Base-by-base conservation (phyloP, 2,888 invertebrate species). In the Minunthozetes semirufus region DNA sequence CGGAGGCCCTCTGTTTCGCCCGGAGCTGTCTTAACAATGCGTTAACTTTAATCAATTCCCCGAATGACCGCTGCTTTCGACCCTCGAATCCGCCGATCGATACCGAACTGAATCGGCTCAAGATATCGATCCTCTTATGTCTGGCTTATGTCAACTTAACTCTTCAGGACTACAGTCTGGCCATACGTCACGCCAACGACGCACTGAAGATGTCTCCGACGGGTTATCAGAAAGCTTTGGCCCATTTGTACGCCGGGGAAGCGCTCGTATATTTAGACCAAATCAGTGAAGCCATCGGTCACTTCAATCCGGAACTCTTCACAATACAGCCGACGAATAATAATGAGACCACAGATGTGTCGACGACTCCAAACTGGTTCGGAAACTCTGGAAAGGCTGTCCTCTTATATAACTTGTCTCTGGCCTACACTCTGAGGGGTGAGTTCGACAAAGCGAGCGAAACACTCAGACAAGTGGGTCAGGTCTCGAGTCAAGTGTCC, bases 161-260 rank as follows among this genome's bases (percentile, higher is more conserved):
- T 80, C 84, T 95, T 33, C 92, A 93, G 73, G 93, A 96, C 82
- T 91, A 90, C 76, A 84, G 90, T 17, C 84, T 90, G 72, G 90
- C 94, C 0, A 84, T 93, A 68, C 88, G 90, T 81, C 89, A 91
- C 85, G 89, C 92, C 61, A 29, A 29, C 70, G 33, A 76, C 25
- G 72, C 13, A 17, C 27, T 71, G 38, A 53, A 72, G n/a, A 53
- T 92, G n/a, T 48, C 56, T 11, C 73, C 76, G 9, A 29, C 22
- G 6, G 71, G 74, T 15, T 75, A 46, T n/a, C 61, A 73, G 46
- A 77, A 74, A 70, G 63, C 76, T 79, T 85, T 95, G 80, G 94
- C 89, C 0, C 91, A 93, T 82, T 87, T 95, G 80, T 96, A 96
- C 83, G 90, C 91, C 72, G 93, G 93, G 0, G 94, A 96, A 84